Percentiles rank a stretch among this genome's conserved stretches.
Evolutionary conservation across 2,888 invertebrate genomes (phyloP).

Genomic region (Lasioglossum calceatum): DNA sequence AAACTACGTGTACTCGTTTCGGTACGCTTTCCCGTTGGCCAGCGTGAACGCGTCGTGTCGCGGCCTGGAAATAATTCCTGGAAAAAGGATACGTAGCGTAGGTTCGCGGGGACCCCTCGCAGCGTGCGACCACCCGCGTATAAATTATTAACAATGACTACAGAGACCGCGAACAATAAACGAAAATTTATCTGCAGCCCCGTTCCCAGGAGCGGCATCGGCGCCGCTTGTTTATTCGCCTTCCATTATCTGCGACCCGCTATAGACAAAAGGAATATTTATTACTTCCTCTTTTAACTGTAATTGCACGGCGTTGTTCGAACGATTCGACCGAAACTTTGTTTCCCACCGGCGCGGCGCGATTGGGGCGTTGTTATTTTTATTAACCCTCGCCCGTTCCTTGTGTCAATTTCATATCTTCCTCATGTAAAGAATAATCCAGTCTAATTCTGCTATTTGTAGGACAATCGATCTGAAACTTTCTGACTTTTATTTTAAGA

Average conservation of each 20-base stretch:
- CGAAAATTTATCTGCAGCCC: conserved; percentile 60
- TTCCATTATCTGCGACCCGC: conserved; percentile 38
- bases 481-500: too few species aligned
- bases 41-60: not conserved
- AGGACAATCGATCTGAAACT: too few species aligned
- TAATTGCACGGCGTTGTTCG: conserved; percentile 35
- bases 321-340: not conserved
- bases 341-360: not conserved
- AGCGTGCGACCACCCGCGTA: not conserved
- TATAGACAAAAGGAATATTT: conserved; percentile 46
- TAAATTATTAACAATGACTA: conserved; percentile 48
- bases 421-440: too few species aligned
- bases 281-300: conserved; percentile 49
- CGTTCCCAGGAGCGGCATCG: conserved; percentile 5
- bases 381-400: too few species aligned
- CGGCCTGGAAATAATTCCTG: not conserved
- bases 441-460: too few species aligned
- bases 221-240: conserved; percentile 47
- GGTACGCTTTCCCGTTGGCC: too few species aligned
- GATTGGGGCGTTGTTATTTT: too few species aligned
- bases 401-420: too few species aligned
- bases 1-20: not conserved
- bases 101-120: not conserved
- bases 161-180: conserved; percentile 48
- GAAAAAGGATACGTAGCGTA: conserved; percentile 2